Evolutionary conservation across 2,797 vertebrate species (phyloP).

Genomic region (Pelobates cultripes): DNA sequence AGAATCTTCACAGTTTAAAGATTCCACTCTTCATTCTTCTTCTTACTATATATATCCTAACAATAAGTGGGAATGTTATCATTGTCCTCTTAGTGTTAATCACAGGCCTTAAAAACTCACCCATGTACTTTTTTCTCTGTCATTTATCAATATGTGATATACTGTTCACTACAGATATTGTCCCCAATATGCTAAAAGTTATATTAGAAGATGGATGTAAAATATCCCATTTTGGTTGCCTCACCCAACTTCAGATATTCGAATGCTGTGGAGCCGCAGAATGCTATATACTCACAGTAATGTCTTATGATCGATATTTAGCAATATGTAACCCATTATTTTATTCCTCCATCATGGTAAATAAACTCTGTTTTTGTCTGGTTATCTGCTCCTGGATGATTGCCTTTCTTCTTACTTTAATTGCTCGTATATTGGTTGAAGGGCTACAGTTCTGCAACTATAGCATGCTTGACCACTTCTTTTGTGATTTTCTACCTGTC

Average conservation of each 20-base stretch:
- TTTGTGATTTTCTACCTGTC: slow-evolving; percentile 65
- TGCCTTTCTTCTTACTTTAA: slow-evolving; percentile 57
- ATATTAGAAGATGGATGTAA: slow-evolving; percentile 46
- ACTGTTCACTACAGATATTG: slow-evolving; percentile 58
- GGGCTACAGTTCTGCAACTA: slow-evolving; percentile 63
- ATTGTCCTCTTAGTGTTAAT: slow-evolving; percentile 54
- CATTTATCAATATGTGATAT: slow-evolving; percentile 62
- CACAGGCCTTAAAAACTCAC: slow-evolving; percentile 54
- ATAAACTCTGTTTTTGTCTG: slow-evolving; percentile 47
- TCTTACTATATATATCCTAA: slow-evolving; percentile 58
- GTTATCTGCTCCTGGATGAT: slow-evolving; percentile 55
- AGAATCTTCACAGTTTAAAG: slow-evolving; percentile 49
- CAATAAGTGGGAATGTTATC: slow-evolving; percentile 60
- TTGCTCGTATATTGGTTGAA: slow-evolving; percentile 56
- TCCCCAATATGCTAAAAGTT: slow-evolving; percentile 54
- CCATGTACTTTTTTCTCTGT: slow-evolving; percentile 63
- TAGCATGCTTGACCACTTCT: slow-evolving; percentile 62
- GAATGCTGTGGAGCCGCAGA: slow-evolving; percentile 60
- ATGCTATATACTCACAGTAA: slow-evolving; percentile 63
- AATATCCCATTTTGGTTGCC: slow-evolving; percentile 58
- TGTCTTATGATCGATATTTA: slow-evolving; percentile 66
- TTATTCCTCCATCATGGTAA: slow-evolving; percentile 61
- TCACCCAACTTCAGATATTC: slow-evolving; percentile 62
- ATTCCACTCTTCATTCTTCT: slow-evolving; percentile 59
- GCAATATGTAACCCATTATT: slow-evolving; percentile 62